Percentiles rank a stretch among this genome's conserved stretches.
These are phyloP conservation scores for Rhincodon typus DNA, from an alignment of 2,797 vertebrate genomes.

Conservation along the genomic window DNA sequence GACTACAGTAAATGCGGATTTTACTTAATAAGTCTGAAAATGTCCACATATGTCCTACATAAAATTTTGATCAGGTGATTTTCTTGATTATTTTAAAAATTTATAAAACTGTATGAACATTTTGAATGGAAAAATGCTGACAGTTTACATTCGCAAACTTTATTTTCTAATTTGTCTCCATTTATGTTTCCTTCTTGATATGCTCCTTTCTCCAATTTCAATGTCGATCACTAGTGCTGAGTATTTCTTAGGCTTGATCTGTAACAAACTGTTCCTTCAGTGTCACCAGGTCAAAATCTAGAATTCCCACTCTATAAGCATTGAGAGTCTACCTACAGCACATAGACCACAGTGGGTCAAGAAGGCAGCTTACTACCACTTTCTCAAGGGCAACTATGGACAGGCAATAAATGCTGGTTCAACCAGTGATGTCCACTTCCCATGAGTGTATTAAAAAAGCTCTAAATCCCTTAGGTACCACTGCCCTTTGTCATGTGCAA, in stretches of 20 bases:
- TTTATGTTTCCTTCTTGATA: neutral
- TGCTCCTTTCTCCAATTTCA: neutral
- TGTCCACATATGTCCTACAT: neutral
- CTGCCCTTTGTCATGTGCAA: neutral
- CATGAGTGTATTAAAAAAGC: no score
- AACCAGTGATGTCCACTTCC: no score
- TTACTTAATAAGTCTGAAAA: neutral
- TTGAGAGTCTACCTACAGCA: no score
- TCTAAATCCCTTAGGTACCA: no score
- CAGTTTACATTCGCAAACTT: no score
- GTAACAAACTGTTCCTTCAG: neutral
- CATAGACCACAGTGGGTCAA: no score
- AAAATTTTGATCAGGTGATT: neutral
- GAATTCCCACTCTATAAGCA: no score
- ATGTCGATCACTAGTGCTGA: neutral
- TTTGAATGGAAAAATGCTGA: neutral
- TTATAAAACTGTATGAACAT: neutral
- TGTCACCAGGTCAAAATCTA: no score
- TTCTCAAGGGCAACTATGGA: no score
- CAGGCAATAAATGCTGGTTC: no score
- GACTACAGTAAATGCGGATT: slow-evolving; percentile 2
- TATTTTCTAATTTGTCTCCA: neutral
- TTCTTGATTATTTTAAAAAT: neutral
- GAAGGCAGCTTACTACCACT: no score
- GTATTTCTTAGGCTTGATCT: neutral